phyloP scores from a whole-genome alignment of 2,888 invertebrate genomes.

The Cylindroiulus punctatus region DNA sequence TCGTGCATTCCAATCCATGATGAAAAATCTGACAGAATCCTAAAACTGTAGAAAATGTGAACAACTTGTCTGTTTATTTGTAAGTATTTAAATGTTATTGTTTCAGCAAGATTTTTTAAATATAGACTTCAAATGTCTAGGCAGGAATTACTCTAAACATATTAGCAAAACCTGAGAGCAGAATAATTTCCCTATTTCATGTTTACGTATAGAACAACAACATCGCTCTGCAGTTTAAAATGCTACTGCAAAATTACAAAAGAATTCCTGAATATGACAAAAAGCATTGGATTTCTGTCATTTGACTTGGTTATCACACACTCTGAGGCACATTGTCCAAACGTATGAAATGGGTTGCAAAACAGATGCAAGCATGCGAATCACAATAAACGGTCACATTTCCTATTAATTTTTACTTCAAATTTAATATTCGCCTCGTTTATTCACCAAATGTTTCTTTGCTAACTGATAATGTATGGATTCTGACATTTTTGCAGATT shows the following conservation, averaged over 20 bases:
- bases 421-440: neutral
- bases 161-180: too few species aligned
- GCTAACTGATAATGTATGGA: neutral
- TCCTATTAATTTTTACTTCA: neutral
- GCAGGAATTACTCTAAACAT: too few species aligned
- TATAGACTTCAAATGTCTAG: too few species aligned
- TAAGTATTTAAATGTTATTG: too few species aligned
- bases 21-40: too few species aligned
- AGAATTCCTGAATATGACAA: too few species aligned
- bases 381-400: neutral
- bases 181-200: too few species aligned
- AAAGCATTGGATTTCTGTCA: too few species aligned
- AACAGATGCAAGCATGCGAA: constrained; percentile 9
- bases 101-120: too few species aligned
- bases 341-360: neutral
- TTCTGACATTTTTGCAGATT: neutral
- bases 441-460: neutral
- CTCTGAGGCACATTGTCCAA: neutral
- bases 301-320: neutral
- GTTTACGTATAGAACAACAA: neutral
- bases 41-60: too few species aligned
- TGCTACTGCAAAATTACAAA: neutral
- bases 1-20: neutral
- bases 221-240: neutral
- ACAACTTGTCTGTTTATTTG: too few species aligned